phyloP scores from a whole-genome alignment of 2,113 vertebrate genomes.

The Periophthalmodon schlosseri region DNA sequence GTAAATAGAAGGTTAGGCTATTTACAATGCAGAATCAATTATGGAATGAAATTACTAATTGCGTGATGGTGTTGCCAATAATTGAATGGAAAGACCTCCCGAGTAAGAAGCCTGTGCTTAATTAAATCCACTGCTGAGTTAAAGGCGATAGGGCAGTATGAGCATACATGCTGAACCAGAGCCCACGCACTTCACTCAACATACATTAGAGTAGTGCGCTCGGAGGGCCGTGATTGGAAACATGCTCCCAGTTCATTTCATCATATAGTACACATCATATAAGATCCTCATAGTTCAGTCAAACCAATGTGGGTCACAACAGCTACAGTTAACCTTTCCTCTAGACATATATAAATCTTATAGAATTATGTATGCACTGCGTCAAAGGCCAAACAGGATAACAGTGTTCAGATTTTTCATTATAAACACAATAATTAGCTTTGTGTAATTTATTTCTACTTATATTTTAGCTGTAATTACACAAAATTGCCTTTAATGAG shows the following conservation, averaged over 20 bases:
- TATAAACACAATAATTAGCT: neutral
- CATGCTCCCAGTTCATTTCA: neutral
- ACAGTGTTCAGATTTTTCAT: neutral
- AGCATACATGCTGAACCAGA: neutral
- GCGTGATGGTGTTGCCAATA: constrained; percentile 41
- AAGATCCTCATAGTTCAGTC: neutral
- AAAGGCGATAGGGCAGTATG: constrained; percentile 14
- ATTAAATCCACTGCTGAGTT: constrained; percentile 33
- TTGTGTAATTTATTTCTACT: too few relatives aligned
- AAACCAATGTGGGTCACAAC: neutral
- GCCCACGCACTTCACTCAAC: constrained; percentile 4
- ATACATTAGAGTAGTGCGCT: constrained; percentile 9
- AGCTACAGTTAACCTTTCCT: neutral
- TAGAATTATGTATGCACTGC: neutral
- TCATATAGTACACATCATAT: neutral
- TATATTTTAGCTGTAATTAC: neutral
- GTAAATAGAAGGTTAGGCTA: constrained; percentile 29
- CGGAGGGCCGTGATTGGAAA: neutral
- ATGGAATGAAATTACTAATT: constrained; percentile 49
- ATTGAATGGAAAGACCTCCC: constrained; percentile 36
- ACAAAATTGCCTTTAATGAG: too few relatives aligned
- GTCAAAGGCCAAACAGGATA: neutral
- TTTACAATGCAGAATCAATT: constrained; percentile 43
- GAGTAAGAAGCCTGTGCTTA: constrained; percentile 16
- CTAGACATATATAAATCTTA: neutral